Evolutionary conservation across 1,140 invertebrate genomes (phyloP).

Genomic region (Luehdorfia chinensis): DNA sequence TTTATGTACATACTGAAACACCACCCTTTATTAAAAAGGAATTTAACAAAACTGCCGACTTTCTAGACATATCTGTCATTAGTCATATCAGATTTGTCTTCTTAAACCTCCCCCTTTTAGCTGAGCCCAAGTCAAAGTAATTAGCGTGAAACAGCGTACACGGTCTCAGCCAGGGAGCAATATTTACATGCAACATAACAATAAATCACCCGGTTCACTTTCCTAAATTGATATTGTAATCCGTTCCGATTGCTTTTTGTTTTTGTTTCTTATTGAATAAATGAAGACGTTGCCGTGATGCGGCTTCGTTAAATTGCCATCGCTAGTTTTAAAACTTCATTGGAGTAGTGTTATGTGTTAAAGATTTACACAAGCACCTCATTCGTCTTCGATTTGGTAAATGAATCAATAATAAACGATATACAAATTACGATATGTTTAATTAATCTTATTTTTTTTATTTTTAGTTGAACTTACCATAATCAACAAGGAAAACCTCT

Average conservation of each 20-base stretch:
- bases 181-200: constrained; percentile 61
- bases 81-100: constrained; percentile 12
- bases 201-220: constrained; percentile 74
- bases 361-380: no score
- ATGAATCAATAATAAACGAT: neutral
- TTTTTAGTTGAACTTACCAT: no score
- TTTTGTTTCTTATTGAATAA: constrained; percentile 64
- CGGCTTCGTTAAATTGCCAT: constrained; percentile 74
- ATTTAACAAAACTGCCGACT: no score
- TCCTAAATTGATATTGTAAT: constrained; percentile 77
- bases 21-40: no score
- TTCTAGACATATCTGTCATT: no score
- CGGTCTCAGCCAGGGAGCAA: constrained; percentile 32
- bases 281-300: constrained; percentile 69
- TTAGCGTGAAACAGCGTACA: constrained; percentile 29
- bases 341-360: constrained; percentile 37
- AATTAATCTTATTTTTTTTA: no score
- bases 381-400: constrained; percentile 3
- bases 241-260: constrained; percentile 43
- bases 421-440: neutral
- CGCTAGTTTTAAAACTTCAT: constrained; percentile 24
- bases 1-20: no score
- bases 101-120: neutral
- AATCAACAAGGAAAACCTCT: no score
- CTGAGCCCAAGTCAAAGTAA: constrained; percentile 27